Base-by-base conservation (phyloP, 1,140 invertebrate genomes). In the Armadillidium nasatum region DNA sequence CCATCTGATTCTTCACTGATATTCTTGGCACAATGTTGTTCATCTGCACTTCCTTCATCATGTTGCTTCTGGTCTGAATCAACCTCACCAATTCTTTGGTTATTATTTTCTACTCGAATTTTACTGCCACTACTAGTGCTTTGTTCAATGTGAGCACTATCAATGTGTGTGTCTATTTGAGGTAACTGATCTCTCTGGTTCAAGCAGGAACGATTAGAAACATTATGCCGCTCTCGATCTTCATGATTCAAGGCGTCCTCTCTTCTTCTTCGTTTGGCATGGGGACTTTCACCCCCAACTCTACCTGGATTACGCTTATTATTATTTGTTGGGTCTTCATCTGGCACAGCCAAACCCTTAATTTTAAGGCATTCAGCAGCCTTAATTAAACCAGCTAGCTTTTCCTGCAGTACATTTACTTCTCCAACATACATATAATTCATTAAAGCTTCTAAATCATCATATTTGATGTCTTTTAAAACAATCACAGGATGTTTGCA, bases 371-470 rank as follows among this genome's bases (percentile, higher is more conserved):
- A 74, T 50, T 74, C 73, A 7, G 73, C 73, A 67, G 73, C 73
- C 43, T 74, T 74, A 6, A 74, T 74, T 67, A 74, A 44, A 4
- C 73, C 73, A n/a, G 73, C 50, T 7, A 74, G 33, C 43, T 74
- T 74, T 46, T 74, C 73, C 54, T 74, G 73, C 33, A 67, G 60
- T 10, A 74, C 73, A 74, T 74, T 74, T 15, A 74, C 73, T 33
- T 74, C 73, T 44, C 73, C 73, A 66, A 74, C 68, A 67, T 74
- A 74, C 73, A 74, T 74, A 22, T 74, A 74, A 67, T 74, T 74
- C 54, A 74, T 23, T 0, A 74, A 44, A 44, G 54, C 60, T 67
- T 74, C 73, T 22, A 74, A 67, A 19, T 74, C 73, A 68, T 74
- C 54, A 11, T 67, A 21, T 23, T 74, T 74, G 21, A 74, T 74